Evolutionary conservation across 2,113 vertebrate species (phyloP).

Genomic region (Naja naja): DNA sequence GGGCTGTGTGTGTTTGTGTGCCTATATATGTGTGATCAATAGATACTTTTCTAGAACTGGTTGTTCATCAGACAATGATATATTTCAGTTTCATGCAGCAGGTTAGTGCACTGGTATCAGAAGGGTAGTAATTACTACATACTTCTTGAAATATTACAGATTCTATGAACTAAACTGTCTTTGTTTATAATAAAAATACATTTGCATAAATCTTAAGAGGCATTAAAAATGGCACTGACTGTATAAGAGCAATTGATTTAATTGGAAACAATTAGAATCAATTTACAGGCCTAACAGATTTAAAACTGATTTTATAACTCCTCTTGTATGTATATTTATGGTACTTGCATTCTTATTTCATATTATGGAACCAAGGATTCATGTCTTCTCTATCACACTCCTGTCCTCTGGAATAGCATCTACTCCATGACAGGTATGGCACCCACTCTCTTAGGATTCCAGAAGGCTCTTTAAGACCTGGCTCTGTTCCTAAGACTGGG

Average conservation of each 20-base stretch:
- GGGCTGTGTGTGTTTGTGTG: neutral
- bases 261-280: neutral
- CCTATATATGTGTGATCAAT: constrained; percentile 52
- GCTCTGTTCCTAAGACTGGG: neutral
- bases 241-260: neutral
- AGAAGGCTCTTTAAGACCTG: neutral
- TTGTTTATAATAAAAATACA: constrained; percentile 1
- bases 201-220: neutral
- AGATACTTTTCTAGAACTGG: constrained; percentile 37
- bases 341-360: neutral
- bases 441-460: neutral
- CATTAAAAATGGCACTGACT: neutral
- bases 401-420: neutral
- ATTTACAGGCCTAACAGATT: neutral
- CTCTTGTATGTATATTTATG: neutral
- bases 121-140: constrained; percentile 14
- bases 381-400: neutral
- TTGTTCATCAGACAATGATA: constrained; percentile 10
- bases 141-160: neutral
- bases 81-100: constrained; percentile 22
- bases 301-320: neutral
- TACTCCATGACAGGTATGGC: neutral
- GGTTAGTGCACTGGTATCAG: constrained; percentile 1
- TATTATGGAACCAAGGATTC: neutral
- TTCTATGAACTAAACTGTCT: neutral